Evolutionary conservation across 2,113 vertebrate species (phyloP).

Genomic region (Pungitius pungitius): DNA sequence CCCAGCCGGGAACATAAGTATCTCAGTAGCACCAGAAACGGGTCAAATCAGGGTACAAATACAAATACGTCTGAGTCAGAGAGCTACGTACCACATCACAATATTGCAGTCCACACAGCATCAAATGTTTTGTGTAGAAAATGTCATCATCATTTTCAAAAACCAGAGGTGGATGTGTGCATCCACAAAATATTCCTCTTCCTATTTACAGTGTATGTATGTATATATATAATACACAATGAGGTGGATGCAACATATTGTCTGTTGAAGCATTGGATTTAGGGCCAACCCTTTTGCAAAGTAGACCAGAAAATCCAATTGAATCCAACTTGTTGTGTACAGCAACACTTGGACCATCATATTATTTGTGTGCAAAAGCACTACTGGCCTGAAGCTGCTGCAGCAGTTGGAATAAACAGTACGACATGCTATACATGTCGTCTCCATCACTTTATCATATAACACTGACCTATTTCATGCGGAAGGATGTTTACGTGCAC

Average conservation of each 20-base stretch:
- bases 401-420: slow-evolving; percentile 16
- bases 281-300: no score
- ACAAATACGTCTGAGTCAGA: background rate
- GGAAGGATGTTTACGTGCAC: slow-evolving; percentile 31
- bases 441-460: slow-evolving; percentile 11
- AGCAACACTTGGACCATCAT: background rate
- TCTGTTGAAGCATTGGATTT: no score
- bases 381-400: background rate
- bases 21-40: slow-evolving; percentile 1
- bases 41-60: background rate
- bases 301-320: background rate
- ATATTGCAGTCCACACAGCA: background rate
- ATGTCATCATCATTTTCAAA: background rate
- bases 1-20: background rate
- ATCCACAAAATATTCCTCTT: no score
- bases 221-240: no score
- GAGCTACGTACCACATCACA: background rate
- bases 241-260: no score
- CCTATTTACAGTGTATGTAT: no score
- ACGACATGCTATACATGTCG: slow-evolving; percentile 28
- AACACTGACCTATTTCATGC: slow-evolving; percentile 13
- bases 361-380: background rate
- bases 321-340: background rate
- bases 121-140: background rate
- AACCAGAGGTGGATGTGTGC: no score